A percentile compares a stretch with the other conserved stretches of the same genome.
Conservation (phyloP, 2,113 vertebrate genomes). For the Neofelis nebulosa region DNA sequence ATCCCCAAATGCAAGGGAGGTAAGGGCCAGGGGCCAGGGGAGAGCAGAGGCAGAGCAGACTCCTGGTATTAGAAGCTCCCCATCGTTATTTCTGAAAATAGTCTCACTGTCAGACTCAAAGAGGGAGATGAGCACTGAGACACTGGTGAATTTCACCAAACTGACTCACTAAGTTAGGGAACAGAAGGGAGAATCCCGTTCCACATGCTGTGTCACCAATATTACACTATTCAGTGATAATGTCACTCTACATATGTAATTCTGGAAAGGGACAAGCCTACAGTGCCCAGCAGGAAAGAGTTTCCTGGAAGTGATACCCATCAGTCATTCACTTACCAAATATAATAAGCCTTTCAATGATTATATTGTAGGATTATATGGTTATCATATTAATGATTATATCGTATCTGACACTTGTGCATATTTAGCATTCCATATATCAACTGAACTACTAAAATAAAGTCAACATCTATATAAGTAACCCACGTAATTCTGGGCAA, state of each 20-base stretch:
- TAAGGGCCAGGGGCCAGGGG: background rate
- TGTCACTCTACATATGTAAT: background rate
- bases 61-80: background rate
- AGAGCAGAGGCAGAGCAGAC: background rate
- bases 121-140: rapidly evolving
- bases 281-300: background rate
- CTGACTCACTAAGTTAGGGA: background rate
- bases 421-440: background rate
- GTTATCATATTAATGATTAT: background rate
- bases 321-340: background rate
- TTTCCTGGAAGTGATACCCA: background rate
- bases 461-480: background rate
- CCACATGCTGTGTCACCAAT: background rate
- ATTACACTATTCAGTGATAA: background rate
- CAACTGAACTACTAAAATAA: background rate
- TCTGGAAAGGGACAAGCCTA: background rate
- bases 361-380: background rate
- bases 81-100: background rate
- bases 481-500: background rate
- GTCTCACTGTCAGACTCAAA: background rate
- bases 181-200: background rate
- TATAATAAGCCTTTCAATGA: background rate
- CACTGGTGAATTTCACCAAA: background rate
- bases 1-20: background rate
- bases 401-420: background rate